Conservation (phyloP, 2,888 invertebrate species). For the Rotaria magnacalcarata region DNA sequence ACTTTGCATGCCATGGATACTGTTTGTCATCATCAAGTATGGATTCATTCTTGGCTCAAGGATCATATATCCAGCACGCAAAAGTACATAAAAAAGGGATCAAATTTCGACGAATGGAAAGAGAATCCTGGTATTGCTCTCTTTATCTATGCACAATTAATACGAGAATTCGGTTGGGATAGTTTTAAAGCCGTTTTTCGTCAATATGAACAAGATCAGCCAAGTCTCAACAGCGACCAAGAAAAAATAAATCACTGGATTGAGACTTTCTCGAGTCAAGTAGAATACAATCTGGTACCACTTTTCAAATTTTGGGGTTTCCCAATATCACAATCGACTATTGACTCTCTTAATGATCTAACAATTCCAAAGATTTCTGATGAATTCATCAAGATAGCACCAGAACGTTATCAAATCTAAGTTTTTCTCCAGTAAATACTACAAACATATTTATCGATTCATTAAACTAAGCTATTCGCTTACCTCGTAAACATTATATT, state of each 20-base stretch:
- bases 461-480: no score
- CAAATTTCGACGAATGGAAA: conserved; percentile 48
- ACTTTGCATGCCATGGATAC: conserved; percentile 49
- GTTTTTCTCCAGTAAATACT: no score
- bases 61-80: conserved; percentile 29
- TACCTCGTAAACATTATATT: no score
- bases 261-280: conserved; percentile 47
- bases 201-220: conserved; percentile 45
- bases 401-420: no score
- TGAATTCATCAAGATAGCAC: no score
- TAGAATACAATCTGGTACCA: conserved; percentile 47
- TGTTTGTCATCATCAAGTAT: conserved; percentile 44
- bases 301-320: conserved; percentile 49
- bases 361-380: no score
- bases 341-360: no score
- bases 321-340: conserved; percentile 33
- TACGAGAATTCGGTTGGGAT: conserved; percentile 48
- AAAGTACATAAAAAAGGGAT: conserved; percentile 48
- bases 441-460: no score
- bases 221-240: conserved; percentile 46
- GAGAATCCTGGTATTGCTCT: conserved; percentile 48
- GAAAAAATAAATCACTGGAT: conserved; percentile 50
- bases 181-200: conserved; percentile 48
- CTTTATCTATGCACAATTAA: conserved; percentile 49
- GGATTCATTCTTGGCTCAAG: conserved; percentile 48